Evolutionary conservation across 1,140 invertebrate species (phyloP).

Genomic region (Streblospio benedicti): DNA sequence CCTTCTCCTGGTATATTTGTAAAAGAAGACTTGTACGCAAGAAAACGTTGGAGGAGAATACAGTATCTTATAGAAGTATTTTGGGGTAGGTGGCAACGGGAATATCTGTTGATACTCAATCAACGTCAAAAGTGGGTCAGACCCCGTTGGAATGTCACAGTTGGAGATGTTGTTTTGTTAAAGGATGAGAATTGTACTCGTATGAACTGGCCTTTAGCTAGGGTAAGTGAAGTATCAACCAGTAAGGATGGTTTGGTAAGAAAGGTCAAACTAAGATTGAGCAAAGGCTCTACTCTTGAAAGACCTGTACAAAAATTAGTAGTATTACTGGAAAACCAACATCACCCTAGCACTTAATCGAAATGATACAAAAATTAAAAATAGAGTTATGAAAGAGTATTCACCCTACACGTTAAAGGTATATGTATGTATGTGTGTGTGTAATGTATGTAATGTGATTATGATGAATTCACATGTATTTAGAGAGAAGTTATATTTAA

Average conservation of each 20-base stretch:
- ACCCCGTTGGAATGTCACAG: slow-evolving; percentile 1
- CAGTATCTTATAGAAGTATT: slow-evolving; percentile 23
- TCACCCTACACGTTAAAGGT: too few species aligned
- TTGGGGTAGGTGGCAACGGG: slow-evolving; percentile 20
- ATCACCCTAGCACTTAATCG: too few species aligned
- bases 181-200: slow-evolving; percentile 1
- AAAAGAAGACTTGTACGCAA: slow-evolving; percentile 8
- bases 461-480: too few species aligned
- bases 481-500: too few species aligned
- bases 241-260: slow-evolving; percentile 13
- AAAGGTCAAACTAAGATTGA: slow-evolving; percentile 11
- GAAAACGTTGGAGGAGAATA: slow-evolving; percentile 20
- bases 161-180: slow-evolving; percentile 10
- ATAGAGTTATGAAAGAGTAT: too few species aligned
- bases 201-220: slow-evolving; percentile 8
- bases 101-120: slow-evolving; percentile 22
- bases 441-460: too few species aligned
- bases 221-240: slow-evolving; percentile 1
- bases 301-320: background rate
- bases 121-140: slow-evolving; percentile 16
- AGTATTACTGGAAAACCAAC: background rate
- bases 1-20: slow-evolving; percentile 6
- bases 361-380: too few species aligned
- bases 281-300: background rate
- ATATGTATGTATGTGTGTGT: too few species aligned